These are phyloP conservation scores for Aphodius sticticus DNA, from an alignment of 2,888 invertebrate species.

Conservation along the genomic window DNA sequence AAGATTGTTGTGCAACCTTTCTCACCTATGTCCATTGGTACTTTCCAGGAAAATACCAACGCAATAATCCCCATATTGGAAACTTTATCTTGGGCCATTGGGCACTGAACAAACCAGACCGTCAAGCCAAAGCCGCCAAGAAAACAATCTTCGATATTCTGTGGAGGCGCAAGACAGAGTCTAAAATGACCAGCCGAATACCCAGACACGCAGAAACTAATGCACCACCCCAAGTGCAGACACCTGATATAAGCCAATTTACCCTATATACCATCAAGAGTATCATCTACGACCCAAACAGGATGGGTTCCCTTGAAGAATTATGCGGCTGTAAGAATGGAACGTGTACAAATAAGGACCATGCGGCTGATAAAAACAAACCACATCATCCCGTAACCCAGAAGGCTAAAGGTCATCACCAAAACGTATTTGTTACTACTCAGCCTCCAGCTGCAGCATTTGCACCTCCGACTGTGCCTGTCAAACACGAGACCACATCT, in stretches of 20 bases:
- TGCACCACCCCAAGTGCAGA: not conserved
- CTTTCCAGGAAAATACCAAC: slow-evolving; percentile 12
- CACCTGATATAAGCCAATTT: not conserved
- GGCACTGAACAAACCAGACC: not conserved
- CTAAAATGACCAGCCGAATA: not conserved
- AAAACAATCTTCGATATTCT: slow-evolving; percentile 8
- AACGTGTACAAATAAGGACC: not conserved
- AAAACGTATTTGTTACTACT: not conserved
- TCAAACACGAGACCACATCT: not conserved
- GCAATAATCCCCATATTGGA: not conserved
- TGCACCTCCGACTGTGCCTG: not conserved
- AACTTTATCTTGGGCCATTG: slow-evolving; percentile 18
- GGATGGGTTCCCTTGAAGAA: not conserved
- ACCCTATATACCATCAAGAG: not conserved
- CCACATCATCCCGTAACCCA: not conserved
- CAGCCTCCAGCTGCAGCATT: not conserved
- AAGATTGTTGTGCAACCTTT: slow-evolving; percentile 37
- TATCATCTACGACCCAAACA: not conserved
- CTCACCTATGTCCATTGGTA: no score
- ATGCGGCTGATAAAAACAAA: not conserved
- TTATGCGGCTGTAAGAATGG: not conserved
- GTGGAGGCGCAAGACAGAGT: not conserved
- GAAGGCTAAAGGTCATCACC: not conserved
- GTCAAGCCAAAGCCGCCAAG: not conserved
- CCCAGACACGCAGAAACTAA: not conserved